A percentile compares a stretch with the other conserved stretches of the same genome.
phyloP scores from a whole-genome alignment of 2,888 invertebrate genomes.

The Capitulum mitella region DNA sequence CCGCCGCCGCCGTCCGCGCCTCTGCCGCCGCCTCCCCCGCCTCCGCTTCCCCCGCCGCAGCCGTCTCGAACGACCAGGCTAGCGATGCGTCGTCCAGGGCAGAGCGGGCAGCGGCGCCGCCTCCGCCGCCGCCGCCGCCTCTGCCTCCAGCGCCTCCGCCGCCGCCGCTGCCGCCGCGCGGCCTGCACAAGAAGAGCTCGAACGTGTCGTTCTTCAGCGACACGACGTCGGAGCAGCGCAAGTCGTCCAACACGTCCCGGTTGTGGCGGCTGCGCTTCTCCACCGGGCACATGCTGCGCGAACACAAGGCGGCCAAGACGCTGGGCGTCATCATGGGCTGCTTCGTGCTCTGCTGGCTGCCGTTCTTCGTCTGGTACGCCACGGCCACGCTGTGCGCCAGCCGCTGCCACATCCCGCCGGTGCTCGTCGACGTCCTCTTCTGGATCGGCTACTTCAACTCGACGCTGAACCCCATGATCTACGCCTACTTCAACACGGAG shows the following conservation, averaged over 20 bases:
- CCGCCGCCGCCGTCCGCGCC: not conserved
- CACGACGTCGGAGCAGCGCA: not conserved
- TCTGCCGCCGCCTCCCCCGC: no score
- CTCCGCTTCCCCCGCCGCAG: not conserved
- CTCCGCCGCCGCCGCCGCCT: not conserved
- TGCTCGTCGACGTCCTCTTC: constrained; percentile 64
- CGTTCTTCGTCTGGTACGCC: constrained; percentile 93
- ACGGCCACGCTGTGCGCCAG: constrained; percentile 75
- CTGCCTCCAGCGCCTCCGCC: no score
- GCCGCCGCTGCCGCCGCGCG: not conserved
- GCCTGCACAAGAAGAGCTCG: constrained; percentile 2
- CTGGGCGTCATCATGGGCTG: constrained; percentile 96
- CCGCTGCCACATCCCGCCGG: constrained; percentile 68
- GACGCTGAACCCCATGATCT: constrained; percentile 88
- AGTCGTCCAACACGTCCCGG: constrained; percentile 5
- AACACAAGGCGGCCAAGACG: constrained; percentile 90
- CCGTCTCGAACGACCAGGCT: not conserved
- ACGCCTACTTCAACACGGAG: constrained; percentile 94
- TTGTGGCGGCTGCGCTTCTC: not conserved
- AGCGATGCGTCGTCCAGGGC: not conserved
- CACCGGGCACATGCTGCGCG: constrained; percentile 41
- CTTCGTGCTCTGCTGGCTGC: constrained; percentile 94
- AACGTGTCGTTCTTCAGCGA: not conserved
- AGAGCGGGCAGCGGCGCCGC: no score
- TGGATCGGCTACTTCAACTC: constrained; percentile 79